Conservation (phyloP, 1,140 invertebrate species). For the Drosophila tani region DNA sequence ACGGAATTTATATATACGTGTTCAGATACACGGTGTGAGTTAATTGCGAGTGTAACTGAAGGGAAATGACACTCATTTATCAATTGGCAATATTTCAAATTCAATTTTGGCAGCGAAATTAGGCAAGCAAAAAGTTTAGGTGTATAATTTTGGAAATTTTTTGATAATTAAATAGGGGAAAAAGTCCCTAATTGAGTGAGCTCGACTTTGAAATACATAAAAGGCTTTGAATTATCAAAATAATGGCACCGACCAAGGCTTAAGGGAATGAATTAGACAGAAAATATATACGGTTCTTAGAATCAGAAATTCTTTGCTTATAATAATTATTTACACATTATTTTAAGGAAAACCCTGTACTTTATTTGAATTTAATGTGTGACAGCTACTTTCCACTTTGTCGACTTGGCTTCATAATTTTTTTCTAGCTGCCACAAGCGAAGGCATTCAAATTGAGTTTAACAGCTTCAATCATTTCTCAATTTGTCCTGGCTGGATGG, state of each 20-base stretch:
- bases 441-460: constrained; percentile 12
- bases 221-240: too few relatives aligned
- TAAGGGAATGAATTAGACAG: too few relatives aligned
- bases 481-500: constrained; percentile 3
- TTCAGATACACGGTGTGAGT: constrained; percentile 5
- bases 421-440: not conserved
- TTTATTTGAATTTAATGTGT: constrained; percentile 6
- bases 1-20: not conserved
- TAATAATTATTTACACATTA: not conserved
- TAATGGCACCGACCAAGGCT: too few relatives aligned
- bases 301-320: too few relatives aligned
- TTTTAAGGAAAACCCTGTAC: not conserved
- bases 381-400: constrained; percentile 4
- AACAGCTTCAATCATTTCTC: constrained; percentile 29
- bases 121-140: not conserved
- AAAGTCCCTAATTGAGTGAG: not conserved
- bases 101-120: not conserved
- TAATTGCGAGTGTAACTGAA: constrained; percentile 21
- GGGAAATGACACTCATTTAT: constrained; percentile 30
- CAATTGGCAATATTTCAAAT: constrained; percentile 6
- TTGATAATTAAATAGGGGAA: not conserved
- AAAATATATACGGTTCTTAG: too few relatives aligned
- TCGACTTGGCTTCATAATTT: constrained; percentile 21
- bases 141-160: not conserved
- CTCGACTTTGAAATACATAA: too few relatives aligned